Percentiles rank a stretch among this genome's conserved stretches.
Evolutionary conservation across 2,797 vertebrate genomes (phyloP).

Genomic region (Graptemys geographica): DNA sequence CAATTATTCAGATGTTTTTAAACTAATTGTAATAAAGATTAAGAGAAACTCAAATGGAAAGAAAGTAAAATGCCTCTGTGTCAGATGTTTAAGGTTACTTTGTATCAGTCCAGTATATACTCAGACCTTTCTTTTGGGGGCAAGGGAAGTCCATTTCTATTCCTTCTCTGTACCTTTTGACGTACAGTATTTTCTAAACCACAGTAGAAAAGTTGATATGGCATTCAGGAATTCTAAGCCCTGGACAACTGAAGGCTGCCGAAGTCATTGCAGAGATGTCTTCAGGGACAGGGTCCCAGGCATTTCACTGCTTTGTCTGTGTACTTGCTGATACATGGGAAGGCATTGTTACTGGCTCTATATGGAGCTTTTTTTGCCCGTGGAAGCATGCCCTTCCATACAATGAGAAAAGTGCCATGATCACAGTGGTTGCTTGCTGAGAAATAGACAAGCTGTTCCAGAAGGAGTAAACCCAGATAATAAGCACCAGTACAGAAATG

Average conservation of each 20-base stretch:
- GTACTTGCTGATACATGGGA: constrained; percentile 49
- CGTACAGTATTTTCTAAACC: constrained; percentile 61
- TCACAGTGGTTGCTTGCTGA: constrained; percentile 62
- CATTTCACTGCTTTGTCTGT: constrained; percentile 45
- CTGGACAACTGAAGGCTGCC: constrained; percentile 63
- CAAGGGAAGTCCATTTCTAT: constrained; percentile 73
- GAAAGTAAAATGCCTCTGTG: constrained; percentile 50
- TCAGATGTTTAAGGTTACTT: constrained; percentile 54
- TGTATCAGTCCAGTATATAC: constrained; percentile 34
- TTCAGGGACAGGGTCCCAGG: constrained; percentile 64
- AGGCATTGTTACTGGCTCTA: constrained; percentile 62
- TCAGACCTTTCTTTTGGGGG: constrained; percentile 65
- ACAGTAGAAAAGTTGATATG: constrained; percentile 44
- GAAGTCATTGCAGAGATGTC: constrained; percentile 73
- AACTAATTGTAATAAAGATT: constrained; percentile 57
- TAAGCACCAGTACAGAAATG: constrained; percentile 68
- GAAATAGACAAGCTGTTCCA: constrained; percentile 71
- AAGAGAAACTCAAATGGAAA: constrained; percentile 60
- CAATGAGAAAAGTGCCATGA: constrained; percentile 61
- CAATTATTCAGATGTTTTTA: constrained; percentile 36
- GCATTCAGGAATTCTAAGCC: constrained; percentile 67
- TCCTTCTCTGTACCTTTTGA: constrained; percentile 53
- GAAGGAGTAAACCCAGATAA: constrained; percentile 75
- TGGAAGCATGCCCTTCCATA: constrained; percentile 33
- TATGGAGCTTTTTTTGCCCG: constrained; percentile 67